Percentiles rank a stretch among this genome's conserved stretches.
Conservation (phyloP, 2,888 invertebrate species). For the Empis stercorea region DNA sequence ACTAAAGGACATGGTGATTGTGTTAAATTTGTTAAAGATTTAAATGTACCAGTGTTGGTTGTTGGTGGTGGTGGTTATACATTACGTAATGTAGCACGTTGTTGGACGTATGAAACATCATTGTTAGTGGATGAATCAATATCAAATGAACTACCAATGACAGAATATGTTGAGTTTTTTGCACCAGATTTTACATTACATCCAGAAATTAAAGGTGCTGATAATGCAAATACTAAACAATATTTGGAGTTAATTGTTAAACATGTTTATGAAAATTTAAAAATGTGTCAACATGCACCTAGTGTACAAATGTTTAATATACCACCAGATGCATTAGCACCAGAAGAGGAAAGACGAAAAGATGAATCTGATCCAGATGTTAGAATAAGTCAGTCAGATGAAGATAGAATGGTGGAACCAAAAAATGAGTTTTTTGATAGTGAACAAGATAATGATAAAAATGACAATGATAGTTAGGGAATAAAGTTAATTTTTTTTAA, state of each 20-base stretch:
- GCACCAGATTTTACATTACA: slow-evolving; percentile 94
- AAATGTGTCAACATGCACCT: slow-evolving; percentile 85
- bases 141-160: slow-evolving; percentile 88
- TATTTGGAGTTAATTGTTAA: slow-evolving; percentile 74
- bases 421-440: slow-evolving; percentile 84
- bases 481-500: too few species aligned
- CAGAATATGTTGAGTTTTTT: slow-evolving; percentile 94
- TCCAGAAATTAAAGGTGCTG: slow-evolving; percentile 78
- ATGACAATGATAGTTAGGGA: too few species aligned
- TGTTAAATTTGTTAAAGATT: slow-evolving; percentile 85
- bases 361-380: slow-evolving; percentile 78
- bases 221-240: slow-evolving; percentile 91
- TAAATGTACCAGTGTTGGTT: slow-evolving; percentile 84
- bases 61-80: slow-evolving; percentile 82
- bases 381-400: slow-evolving; percentile 59
- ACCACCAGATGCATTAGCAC: slow-evolving; percentile 66
- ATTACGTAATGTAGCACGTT: slow-evolving; percentile 88
- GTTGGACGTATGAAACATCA: slow-evolving; percentile 98
- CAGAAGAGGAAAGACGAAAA: slow-evolving; percentile 48
- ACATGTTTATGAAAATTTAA: slow-evolving; percentile 83
- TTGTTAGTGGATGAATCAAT: slow-evolving; percentile 84
- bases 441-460: slow-evolving; percentile 42
- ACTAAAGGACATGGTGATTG: slow-evolving; percentile 96
- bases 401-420: slow-evolving; percentile 69
- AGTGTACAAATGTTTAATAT: slow-evolving; percentile 97